phyloP scores from a whole-genome alignment of 2,797 vertebrate genomes.

The Enteromius trimaculatus region DNA sequence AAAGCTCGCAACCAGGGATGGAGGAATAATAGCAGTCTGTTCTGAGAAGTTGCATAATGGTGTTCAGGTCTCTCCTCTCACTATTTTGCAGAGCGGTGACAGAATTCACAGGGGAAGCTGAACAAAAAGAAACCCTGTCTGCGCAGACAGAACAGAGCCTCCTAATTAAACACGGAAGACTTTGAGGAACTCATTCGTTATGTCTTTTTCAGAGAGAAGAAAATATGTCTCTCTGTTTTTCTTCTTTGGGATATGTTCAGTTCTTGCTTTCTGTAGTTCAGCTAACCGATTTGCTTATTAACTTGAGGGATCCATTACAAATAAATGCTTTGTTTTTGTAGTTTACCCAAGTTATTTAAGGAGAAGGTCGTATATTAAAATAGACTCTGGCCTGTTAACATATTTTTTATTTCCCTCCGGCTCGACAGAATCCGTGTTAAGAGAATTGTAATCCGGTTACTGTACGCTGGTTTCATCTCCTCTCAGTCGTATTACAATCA shows the following conservation, averaged over 20 bases:
- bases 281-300: background rate
- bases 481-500: slow-evolving; percentile 47
- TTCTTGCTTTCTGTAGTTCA: background rate
- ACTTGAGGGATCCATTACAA: background rate
- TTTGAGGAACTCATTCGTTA: slow-evolving; percentile 53
- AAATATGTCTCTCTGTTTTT: background rate
- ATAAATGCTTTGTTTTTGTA: slow-evolving; percentile 13
- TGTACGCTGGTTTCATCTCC: slow-evolving; percentile 14
- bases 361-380: slow-evolving; percentile 8
- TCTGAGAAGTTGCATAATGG: slow-evolving; percentile 43
- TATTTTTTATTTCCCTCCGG: slow-evolving; percentile 22
- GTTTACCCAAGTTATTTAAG: background rate
- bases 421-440: background rate
- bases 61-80: slow-evolving; percentile 47
- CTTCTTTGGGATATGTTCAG: background rate
- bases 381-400: slow-evolving; percentile 28
- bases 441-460: slow-evolving; percentile 35
- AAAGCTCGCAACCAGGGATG: slow-evolving; percentile 27
- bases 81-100: slow-evolving; percentile 61
- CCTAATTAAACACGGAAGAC: slow-evolving; percentile 59
- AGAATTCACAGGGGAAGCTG: slow-evolving; percentile 64
- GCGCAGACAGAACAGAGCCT: slow-evolving; percentile 36
- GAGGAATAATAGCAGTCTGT: slow-evolving; percentile 41
- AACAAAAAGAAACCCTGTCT: slow-evolving; percentile 57
- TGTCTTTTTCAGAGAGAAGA: slow-evolving; percentile 45